Evolutionary conservation across 2,888 invertebrate species (phyloP).

Genomic region (Suillia variegata): DNA sequence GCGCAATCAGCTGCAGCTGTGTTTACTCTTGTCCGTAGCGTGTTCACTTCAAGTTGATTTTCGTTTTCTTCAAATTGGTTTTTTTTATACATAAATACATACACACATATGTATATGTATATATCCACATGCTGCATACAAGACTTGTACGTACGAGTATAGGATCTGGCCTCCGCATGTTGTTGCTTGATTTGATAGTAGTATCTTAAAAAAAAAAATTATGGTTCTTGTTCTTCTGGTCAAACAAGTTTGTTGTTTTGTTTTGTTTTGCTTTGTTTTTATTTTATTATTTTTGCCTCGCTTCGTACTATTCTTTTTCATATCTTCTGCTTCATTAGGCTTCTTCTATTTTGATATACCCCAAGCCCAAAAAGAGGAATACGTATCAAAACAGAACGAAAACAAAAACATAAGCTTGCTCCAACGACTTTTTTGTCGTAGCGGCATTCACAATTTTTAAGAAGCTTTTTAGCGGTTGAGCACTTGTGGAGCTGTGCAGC

Average conservation of each 20-base stretch:
- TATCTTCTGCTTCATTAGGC: constrained; percentile 8
- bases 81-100: too few species aligned
- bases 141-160: too few species aligned
- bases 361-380: too few species aligned
- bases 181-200: constrained; percentile 43
- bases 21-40: constrained; percentile 31
- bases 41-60: constrained; percentile 30
- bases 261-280: background rate
- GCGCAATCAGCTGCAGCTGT: constrained; percentile 45
- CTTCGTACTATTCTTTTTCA: background rate
- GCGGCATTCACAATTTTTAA: background rate
- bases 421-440: background rate
- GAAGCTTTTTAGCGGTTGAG: background rate
- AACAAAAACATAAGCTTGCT: constrained; percentile 7
- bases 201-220: too few species aligned
- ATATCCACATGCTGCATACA: too few species aligned
- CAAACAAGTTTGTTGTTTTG: constrained; percentile 7
- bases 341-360: too few species aligned
- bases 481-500: too few species aligned
- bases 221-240: constrained; percentile 3
- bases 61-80: constrained; percentile 27
- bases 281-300: background rate
- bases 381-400: constrained; percentile 8
- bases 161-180: too few species aligned
- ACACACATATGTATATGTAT: too few species aligned